Base-by-base conservation (phyloP, 2,113 vertebrate genomes). In the Sterna hirundo region DNA sequence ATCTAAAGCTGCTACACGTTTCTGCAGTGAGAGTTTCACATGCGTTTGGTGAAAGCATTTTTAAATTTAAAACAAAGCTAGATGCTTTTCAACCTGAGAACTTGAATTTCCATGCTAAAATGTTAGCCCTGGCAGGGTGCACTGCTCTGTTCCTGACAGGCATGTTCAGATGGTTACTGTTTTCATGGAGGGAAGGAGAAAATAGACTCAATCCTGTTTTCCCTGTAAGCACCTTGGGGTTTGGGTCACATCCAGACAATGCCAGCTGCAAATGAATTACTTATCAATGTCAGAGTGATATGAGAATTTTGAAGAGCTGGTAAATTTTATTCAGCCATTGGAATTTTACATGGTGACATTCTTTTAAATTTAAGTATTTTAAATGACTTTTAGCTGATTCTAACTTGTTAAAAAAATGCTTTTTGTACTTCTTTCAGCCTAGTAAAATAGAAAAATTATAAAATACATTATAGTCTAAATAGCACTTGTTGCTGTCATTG, bases 61-160 rank as follows among this genome's bases (percentile, higher is more conserved):
- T 66, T 65, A 11, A 29, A 36, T 27, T 60, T 22, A 40, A 86
- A 64, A 18, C 18, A 54, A 58, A 72, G 4, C 10, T 61, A 18
- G 30, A 23, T n/a, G 8, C 32, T 81, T 86, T 52, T 71, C 51
- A 47, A 20, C 17, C 9, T 13, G 15, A 26, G 17, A 40, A 44
- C 21, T 69, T 46, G 60, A 40, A 19, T 57, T 61, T 80, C 29
- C 15, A 19, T 51, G 36, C 36, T 27, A 32, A 64, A 61, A 52
- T 13, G 16, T 54, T 61, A n/a, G 13, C 16, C 42, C 6, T 1
- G 0, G 15, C 5, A 6, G 52, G 5, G 32, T 15, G 19, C 7
- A 8, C 16, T 32, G 5, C 30, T 94, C 22, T 5, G 13, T 64
- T 78, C 64, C 57, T 32, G 27, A 44, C 26, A 30, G 49, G 57